Conservation (phyloP, 1,140 invertebrate genomes). For the Papilio machaon region DNA sequence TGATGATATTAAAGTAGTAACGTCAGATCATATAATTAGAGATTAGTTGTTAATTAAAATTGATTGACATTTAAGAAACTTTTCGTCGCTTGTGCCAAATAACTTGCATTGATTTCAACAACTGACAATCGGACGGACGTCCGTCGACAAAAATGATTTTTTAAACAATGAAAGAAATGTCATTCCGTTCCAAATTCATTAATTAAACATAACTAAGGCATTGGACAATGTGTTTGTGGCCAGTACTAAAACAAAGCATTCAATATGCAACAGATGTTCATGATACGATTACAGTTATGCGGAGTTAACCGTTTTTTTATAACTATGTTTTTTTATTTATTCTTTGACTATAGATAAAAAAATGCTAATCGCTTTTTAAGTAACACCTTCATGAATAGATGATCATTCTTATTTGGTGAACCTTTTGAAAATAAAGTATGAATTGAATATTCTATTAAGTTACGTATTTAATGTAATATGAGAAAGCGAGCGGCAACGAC, state of each 20-base stretch:
- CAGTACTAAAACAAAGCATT: background rate
- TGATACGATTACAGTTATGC: background rate
- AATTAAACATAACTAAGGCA: background rate
- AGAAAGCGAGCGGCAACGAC: constrained; percentile 16
- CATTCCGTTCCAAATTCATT: background rate
- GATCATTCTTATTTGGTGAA: background rate
- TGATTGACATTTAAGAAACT: too few relatives aligned
- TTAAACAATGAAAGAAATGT: constrained; percentile 21
- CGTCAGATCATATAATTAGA: background rate
- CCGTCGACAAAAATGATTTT: background rate
- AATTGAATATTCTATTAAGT: background rate
- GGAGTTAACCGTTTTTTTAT: too few relatives aligned
- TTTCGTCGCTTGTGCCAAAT: background rate
- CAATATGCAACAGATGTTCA: background rate
- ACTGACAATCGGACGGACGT: background rate
- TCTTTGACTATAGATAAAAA: background rate
- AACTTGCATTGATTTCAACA: background rate
- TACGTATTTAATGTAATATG: constrained; percentile 6
- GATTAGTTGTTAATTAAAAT: too few relatives aligned
- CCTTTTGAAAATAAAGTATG: background rate
- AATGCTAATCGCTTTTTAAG: background rate
- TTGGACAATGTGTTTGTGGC: constrained; percentile 12
- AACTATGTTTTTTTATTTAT: too few relatives aligned
- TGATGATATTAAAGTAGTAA: too few relatives aligned
- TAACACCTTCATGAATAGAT: background rate